phyloP scores from a whole-genome alignment of 2,888 invertebrate species.

The Apeira syringaria region DNA sequence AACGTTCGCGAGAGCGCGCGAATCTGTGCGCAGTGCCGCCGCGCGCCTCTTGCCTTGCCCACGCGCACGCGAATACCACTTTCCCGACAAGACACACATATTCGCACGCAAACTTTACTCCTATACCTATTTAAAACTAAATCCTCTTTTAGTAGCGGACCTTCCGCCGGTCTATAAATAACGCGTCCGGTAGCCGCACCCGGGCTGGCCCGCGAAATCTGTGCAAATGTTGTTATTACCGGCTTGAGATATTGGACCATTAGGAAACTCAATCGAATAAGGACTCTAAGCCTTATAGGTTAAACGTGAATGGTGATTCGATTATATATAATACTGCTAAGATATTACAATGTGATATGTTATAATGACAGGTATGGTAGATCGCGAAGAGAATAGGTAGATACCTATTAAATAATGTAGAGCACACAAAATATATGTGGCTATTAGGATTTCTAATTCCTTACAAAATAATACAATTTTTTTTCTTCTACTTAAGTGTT shows the following conservation, averaged over 20 bases:
- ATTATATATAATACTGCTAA: slow-evolving; percentile 39
- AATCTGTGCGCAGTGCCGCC: slow-evolving; percentile 59
- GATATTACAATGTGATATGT: slow-evolving; percentile 22
- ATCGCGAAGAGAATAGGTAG: too few species aligned
- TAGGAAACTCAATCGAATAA: slow-evolving; percentile 49
- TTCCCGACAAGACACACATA: slow-evolving; percentile 48
- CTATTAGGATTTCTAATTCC: too few species aligned
- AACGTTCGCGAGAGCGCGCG: slow-evolving; percentile 53
- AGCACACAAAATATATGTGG: too few species aligned
- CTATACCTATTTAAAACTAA: slow-evolving; percentile 46
- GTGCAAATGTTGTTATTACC: slow-evolving; percentile 45
- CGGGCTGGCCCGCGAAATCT: slow-evolving; percentile 46
- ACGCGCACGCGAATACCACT: slow-evolving; percentile 71
- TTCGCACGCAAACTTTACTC: slow-evolving; percentile 45
- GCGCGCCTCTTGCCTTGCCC: slow-evolving; percentile 70
- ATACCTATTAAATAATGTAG: too few species aligned
- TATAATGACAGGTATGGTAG: slow-evolving; percentile 2
- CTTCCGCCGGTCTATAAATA: slow-evolving; percentile 56
- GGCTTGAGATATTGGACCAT: slow-evolving; percentile 45
- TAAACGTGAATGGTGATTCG: slow-evolving; percentile 47
- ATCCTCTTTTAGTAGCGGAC: slow-evolving; percentile 51
- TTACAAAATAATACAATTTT: too few species aligned
- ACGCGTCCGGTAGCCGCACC: slow-evolving; percentile 43
- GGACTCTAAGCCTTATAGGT: slow-evolving; percentile 41
- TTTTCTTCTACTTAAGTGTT: too few species aligned